These are phyloP conservation scores for Xiphorhynchus erythropygius DNA, from an alignment of 2,797 vertebrate species.

Conservation along the genomic window DNA sequence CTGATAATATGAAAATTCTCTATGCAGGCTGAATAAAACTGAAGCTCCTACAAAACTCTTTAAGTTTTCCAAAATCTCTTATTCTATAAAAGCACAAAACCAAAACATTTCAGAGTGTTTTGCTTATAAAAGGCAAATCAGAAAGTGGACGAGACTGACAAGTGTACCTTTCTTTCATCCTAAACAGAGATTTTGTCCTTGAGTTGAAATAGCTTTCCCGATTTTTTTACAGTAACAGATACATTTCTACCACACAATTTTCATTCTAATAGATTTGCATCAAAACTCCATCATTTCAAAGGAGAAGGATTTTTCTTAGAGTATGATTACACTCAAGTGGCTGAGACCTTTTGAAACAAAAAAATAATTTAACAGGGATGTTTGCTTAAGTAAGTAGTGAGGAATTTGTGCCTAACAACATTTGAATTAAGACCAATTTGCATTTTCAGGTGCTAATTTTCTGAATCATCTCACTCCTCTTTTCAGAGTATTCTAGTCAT, in stretches of 20 bases:
- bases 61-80: neutral
- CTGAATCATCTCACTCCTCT: neutral
- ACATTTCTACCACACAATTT: neutral
- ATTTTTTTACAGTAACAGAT: neutral
- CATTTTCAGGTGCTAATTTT: conserved; percentile 34
- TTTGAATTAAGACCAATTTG: neutral
- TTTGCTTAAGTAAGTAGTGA: neutral
- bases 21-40: neutral
- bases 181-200: neutral
- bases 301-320: neutral
- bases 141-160: neutral
- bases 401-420: neutral
- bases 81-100: neutral
- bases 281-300: neutral
- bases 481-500: neutral
- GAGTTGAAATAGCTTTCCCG: neutral
- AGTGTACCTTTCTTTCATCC: neutral
- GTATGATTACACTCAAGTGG: neutral
- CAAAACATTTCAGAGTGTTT: neutral
- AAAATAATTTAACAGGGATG: neutral
- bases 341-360: neutral
- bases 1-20: neutral
- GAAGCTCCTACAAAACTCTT: neutral
- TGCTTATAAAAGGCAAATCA: neutral
- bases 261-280: neutral